A percentile compares a stretch with the other conserved stretches of the same genome.
phyloP scores from a whole-genome alignment of 2,888 invertebrate species.

The Octodonta nipae region DNA sequence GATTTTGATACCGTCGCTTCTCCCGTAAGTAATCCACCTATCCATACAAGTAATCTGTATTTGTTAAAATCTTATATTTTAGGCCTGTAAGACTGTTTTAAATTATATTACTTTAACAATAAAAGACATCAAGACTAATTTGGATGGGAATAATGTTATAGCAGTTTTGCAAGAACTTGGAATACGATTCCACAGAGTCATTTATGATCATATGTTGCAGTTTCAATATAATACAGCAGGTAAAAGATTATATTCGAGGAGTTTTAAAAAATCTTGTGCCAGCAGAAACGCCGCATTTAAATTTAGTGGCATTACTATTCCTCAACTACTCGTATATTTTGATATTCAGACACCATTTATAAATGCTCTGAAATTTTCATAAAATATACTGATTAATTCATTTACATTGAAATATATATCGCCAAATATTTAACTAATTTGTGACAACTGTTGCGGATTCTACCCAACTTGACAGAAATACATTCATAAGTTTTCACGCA shows the following conservation, averaged over 20 bases:
- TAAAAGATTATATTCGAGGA: no score
- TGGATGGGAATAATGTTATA: conserved; percentile 87
- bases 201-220: conserved; percentile 87
- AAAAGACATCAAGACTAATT: conserved; percentile 60
- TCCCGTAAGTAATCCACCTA: conserved; percentile 42
- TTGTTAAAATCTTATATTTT: conserved; percentile 12
- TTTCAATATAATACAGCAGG: conserved; percentile 90
- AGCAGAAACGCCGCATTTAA: no score
- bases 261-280: conserved; percentile 5
- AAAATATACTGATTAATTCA: no score
- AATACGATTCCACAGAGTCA: conserved; percentile 77
- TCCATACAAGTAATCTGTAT: not conserved
- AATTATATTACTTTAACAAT: conserved; percentile 68
- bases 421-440: no score
- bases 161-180: conserved; percentile 81
- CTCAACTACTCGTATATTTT: no score
- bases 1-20: conserved; percentile 71
- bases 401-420: no score
- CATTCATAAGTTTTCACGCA: no score
- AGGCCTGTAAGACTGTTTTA: conserved; percentile 76
- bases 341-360: no score
- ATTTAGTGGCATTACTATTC: no score
- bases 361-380: no score
- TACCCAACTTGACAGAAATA: no score
- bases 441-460: no score